Percentiles rank a stretch among this genome's conserved stretches.
Evolutionary conservation across 2,113 vertebrate genomes (phyloP).

Genomic region (Cheirogaleus medius): DNA sequence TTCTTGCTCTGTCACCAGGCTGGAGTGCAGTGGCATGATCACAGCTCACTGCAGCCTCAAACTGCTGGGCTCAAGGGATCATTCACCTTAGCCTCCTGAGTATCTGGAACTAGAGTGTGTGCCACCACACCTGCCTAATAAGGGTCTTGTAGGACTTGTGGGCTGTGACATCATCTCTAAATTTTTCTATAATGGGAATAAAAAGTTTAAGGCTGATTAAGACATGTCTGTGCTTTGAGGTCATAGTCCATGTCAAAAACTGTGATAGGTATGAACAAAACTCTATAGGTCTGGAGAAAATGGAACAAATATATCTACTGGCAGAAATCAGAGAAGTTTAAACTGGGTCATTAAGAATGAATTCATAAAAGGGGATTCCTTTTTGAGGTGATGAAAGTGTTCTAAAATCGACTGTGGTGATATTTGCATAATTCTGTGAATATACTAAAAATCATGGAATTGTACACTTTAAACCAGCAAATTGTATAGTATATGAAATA

Average conservation of each 20-base stretch:
- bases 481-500: too few species aligned
- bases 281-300: not conserved
- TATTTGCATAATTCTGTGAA: too few species aligned
- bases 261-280: not conserved
- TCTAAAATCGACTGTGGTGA: not conserved
- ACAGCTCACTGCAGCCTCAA: too few species aligned
- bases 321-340: not conserved
- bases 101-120: too few species aligned
- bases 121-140: too few species aligned
- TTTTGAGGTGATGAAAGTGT: not conserved
- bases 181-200: not conserved
- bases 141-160: not conserved
- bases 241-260: not conserved
- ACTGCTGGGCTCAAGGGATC: too few species aligned
- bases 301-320: not conserved
- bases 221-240: not conserved
- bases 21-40: too few species aligned
- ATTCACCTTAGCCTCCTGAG: too few species aligned
- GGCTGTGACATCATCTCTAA: not conserved
- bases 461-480: too few species aligned
- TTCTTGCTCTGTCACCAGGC: too few species aligned
- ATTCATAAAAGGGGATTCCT: not conserved
- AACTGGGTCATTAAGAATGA: not conserved
- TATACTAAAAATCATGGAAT: too few species aligned
- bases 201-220: constrained; percentile 13